Evolutionary conservation across 2,797 vertebrate genomes (phyloP).

Genomic region (Miichthys miiuy): DNA sequence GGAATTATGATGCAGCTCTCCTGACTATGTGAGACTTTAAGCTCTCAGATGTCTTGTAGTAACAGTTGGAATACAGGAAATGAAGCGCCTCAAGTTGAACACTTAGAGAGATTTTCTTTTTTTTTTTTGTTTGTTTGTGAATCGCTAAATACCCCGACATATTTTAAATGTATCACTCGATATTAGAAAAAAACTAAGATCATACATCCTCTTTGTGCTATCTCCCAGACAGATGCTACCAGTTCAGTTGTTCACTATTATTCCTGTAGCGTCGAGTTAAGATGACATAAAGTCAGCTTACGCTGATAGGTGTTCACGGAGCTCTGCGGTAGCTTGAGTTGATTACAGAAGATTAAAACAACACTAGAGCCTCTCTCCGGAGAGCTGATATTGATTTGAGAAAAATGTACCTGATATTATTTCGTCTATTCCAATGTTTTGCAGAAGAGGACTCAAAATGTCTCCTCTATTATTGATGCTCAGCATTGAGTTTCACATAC

Average conservation of each 20-base stretch:
- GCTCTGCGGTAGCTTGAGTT: background rate
- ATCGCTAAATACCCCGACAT: slow-evolving; percentile 5
- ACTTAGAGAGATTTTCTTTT: slow-evolving; percentile 9
- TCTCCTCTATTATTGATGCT: background rate
- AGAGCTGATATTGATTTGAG: background rate
- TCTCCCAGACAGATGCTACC: slow-evolving; percentile 29
- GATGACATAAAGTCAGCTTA: slow-evolving; percentile 10
- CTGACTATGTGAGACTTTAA: slow-evolving; percentile 57
- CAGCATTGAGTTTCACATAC: background rate
- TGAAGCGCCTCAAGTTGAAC: slow-evolving; percentile 55
- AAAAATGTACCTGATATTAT: background rate
- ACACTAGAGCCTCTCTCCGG: background rate
- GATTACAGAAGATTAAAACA: slow-evolving; percentile 36
- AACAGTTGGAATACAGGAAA: slow-evolving; percentile 52
- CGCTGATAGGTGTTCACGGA: slow-evolving; percentile 22
- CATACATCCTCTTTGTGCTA: background rate
- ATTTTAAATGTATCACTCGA: slow-evolving; percentile 35
- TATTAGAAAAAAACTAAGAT: slow-evolving; percentile 26
- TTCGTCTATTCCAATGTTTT: background rate
- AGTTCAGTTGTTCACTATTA: background rate
- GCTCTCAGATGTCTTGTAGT: slow-evolving; percentile 57
- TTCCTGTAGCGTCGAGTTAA: slow-evolving; percentile 33
- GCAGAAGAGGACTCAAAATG: background rate
- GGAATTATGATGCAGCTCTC: slow-evolving; percentile 67
- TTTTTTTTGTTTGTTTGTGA: slow-evolving; percentile 6